These are phyloP conservation scores for Crepidodera aurea DNA, from an alignment of 2,888 invertebrate genomes.

Conservation along the genomic window DNA sequence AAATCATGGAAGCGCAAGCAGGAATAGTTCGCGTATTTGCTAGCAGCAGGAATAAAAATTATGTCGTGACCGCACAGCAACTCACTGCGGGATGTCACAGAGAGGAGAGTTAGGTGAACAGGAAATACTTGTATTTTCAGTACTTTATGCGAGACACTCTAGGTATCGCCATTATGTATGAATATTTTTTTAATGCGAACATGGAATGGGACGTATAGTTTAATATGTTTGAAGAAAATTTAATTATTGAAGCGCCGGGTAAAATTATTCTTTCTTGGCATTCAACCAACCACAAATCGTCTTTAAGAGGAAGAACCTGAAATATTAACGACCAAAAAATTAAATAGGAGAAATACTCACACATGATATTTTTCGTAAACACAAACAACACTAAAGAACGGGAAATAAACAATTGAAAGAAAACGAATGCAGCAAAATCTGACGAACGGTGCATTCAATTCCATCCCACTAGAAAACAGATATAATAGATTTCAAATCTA, in stretches of 20 bases:
- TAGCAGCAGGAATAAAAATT: conserved; percentile 47
- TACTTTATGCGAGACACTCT: conserved; percentile 44
- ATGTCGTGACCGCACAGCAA: conserved; percentile 50
- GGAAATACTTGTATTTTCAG: conserved; percentile 49
- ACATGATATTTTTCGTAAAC: too few relatives aligned
- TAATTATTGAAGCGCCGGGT: background rate
- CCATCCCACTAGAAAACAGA: too few relatives aligned
- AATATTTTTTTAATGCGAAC: conserved; percentile 39
- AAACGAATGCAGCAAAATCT: too few relatives aligned
- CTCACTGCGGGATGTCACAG: conserved; percentile 47
- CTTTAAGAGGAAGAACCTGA: too few relatives aligned
- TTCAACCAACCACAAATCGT: too few relatives aligned
- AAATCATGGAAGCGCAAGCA: conserved; percentile 51
- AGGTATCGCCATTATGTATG: conserved; percentile 40
- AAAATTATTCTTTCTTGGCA: background rate
- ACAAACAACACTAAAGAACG: too few relatives aligned
- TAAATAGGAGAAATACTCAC: too few relatives aligned
- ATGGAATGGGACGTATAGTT: conserved; percentile 18
- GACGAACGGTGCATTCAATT: too few relatives aligned
- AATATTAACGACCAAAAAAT: too few relatives aligned
- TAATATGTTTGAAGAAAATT: background rate
- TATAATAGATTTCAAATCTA: too few relatives aligned
- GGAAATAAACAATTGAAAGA: too few relatives aligned
- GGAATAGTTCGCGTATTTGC: conserved; percentile 51
- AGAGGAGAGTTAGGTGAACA: conserved; percentile 48